phyloP scores from a whole-genome alignment of 2,113 vertebrate species.

The Apteryx mantelli region DNA sequence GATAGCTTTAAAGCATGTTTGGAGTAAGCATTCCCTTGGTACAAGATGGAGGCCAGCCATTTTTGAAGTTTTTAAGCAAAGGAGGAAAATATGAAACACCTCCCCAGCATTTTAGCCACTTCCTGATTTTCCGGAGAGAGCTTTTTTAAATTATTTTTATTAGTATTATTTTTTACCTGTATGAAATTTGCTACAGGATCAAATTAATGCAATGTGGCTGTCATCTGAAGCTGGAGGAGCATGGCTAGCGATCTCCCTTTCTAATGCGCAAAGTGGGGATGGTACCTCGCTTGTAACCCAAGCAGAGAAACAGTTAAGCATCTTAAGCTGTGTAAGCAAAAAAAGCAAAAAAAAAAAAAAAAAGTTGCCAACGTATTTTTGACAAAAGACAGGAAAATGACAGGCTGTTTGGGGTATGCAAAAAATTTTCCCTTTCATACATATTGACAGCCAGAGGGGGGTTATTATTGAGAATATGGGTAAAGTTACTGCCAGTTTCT shows the following conservation, averaged over 20 bases:
- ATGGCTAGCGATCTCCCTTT: not conserved
- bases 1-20: not conserved
- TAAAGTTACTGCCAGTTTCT: conserved; percentile 82
- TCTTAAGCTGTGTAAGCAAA: conserved; percentile 52
- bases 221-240: not conserved
- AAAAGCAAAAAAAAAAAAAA: not conserved
- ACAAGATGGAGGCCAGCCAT: not conserved
- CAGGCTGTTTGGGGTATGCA: conserved; percentile 72
- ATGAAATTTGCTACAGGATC: not conserved
- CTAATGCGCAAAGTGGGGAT: not conserved
- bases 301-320: conserved; percentile 62
- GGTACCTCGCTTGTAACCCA: not conserved
- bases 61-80: not conserved
- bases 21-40: not conserved
- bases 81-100: not conserved
- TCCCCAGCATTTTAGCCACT: not conserved
- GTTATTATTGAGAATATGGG: conserved; percentile 86
- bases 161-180: accelerated
- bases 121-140: not conserved
- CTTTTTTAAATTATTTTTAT: accelerated
- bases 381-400: conserved; percentile 77
- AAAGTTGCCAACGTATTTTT: conserved; percentile 66
- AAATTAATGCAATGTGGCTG: not conserved
- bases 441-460: conserved; percentile 81
- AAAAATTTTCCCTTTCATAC: conserved; percentile 76